These are phyloP conservation scores for Haliclona indistincta DNA, from an alignment of 37 sponge, comb jelly and placozoan genomes.

Conservation along the genomic window DNA sequence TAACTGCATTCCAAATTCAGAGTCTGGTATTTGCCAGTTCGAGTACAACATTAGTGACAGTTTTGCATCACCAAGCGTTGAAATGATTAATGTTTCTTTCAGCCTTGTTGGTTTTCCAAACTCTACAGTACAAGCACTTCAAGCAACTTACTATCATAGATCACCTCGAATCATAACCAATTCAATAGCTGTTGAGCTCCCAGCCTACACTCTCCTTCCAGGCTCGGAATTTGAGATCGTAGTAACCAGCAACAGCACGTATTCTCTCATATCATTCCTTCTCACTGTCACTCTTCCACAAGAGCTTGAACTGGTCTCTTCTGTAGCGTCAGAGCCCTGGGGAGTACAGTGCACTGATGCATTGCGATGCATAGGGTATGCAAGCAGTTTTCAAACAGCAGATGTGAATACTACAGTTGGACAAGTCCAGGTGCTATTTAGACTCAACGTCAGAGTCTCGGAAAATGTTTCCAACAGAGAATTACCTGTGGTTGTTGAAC, in stretches of 20 bases:
- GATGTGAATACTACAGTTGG: background rate
- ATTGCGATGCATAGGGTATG: background rate
- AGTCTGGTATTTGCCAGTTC: background rate
- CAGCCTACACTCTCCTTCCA: background rate
- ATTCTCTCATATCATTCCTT: conserved; percentile 5
- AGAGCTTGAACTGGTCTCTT: background rate
- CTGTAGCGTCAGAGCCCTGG: background rate
- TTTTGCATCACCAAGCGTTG: too few species aligned
- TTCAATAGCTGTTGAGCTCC: background rate
- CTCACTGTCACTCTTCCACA: background rate
- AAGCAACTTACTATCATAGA: too few species aligned
- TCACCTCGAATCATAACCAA: background rate
- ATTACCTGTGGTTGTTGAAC: background rate
- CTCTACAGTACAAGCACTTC: too few species aligned
- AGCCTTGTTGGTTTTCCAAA: background rate
- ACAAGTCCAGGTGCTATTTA: background rate
- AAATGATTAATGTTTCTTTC: too few species aligned
- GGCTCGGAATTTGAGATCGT: background rate
- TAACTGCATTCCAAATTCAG: background rate
- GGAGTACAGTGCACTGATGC: background rate
- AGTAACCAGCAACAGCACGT: background rate
- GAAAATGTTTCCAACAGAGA: background rate
- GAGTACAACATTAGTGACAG: background rate
- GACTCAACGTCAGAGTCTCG: background rate
- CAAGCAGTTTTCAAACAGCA: background rate